A percentile compares a stretch with the other conserved stretches of the same genome.
phyloP scores from a whole-genome alignment of 2,888 invertebrate genomes.

The Drosophila mimetica region DNA sequence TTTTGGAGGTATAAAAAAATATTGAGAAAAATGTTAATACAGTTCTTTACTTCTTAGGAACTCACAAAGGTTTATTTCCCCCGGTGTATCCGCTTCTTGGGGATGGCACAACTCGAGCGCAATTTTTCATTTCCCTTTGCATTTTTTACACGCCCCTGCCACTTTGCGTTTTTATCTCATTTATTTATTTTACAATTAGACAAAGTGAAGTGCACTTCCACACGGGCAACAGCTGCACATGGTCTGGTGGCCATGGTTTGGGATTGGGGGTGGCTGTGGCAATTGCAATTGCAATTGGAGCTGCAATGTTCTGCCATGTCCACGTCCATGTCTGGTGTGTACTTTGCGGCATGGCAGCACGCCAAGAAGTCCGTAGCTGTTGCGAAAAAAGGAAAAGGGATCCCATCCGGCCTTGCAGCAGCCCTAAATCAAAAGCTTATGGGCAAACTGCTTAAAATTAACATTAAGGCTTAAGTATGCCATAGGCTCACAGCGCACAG shows the following conservation, averaged over 20 bases:
- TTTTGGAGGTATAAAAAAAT: too few relatives aligned
- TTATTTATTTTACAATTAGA: constrained; percentile 78
- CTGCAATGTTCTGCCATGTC: constrained; percentile 16
- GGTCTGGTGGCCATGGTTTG: constrained; percentile 1
- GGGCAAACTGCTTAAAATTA: constrained; percentile 66
- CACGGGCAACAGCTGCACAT: constrained; percentile 35
- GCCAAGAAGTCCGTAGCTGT: constrained; percentile 27
- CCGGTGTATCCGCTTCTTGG: constrained; percentile 18
- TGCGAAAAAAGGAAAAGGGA: neutral
- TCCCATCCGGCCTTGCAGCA: constrained; percentile 28
- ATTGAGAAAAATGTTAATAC: too few relatives aligned
- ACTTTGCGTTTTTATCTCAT: constrained; percentile 69
- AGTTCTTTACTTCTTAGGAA: too few relatives aligned
- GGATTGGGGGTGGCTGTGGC: neutral
- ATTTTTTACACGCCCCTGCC: constrained; percentile 36
- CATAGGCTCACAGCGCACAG: constrained; percentile 32
- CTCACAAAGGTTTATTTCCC: neutral
- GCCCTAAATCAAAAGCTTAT: constrained; percentile 63
- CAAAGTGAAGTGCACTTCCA: constrained; percentile 68
- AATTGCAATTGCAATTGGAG: constrained; percentile 16
- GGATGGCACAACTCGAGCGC: constrained; percentile 27
- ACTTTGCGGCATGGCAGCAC: constrained; percentile 44
- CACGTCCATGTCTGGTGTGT: constrained; percentile 14
- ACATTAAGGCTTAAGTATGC: constrained; percentile 59
- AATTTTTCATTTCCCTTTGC: constrained; percentile 63